These are phyloP conservation scores for Cosmopolites sordidus DNA, from an alignment of 2,888 invertebrate genomes.

Conservation along the genomic window DNA sequence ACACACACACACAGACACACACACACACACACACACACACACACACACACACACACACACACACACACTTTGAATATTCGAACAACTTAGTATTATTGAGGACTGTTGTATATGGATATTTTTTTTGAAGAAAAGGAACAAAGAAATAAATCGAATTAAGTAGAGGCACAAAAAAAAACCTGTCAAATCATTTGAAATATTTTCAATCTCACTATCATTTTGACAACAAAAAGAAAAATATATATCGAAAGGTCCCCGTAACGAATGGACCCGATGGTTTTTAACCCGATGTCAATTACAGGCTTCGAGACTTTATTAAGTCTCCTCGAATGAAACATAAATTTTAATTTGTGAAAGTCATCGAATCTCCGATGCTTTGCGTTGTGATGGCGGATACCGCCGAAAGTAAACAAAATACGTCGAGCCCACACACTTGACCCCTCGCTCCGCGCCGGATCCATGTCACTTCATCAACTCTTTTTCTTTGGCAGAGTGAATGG, in stretches of 20 bases:
- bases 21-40: too few relatives aligned
- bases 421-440: constrained; percentile 42
- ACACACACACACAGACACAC: too few relatives aligned
- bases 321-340: constrained; percentile 26
- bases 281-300: constrained; percentile 25
- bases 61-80: too few relatives aligned
- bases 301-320: constrained; percentile 24
- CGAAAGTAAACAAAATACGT: constrained; percentile 21
- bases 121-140: too few relatives aligned
- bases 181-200: constrained; percentile 17
- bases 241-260: constrained; percentile 14
- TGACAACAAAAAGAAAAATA: constrained; percentile 12
- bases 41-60: too few relatives aligned
- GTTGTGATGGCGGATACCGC: constrained; percentile 15
- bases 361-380: constrained; percentile 5
- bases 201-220: constrained; percentile 8
- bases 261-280: constrained; percentile 22
- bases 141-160: too few relatives aligned
- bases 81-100: too few relatives aligned
- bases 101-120: too few relatives aligned
- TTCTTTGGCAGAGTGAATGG: constrained; percentile 18
- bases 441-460: constrained; percentile 31
- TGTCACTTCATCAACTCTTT: constrained; percentile 43
- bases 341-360: constrained; percentile 30
- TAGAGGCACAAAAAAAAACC: too few relatives aligned